A percentile compares a stretch with the other conserved stretches of the same genome.
phyloP scores from a whole-genome alignment of 1,140 invertebrate genomes.

The Planococcus citri region DNA sequence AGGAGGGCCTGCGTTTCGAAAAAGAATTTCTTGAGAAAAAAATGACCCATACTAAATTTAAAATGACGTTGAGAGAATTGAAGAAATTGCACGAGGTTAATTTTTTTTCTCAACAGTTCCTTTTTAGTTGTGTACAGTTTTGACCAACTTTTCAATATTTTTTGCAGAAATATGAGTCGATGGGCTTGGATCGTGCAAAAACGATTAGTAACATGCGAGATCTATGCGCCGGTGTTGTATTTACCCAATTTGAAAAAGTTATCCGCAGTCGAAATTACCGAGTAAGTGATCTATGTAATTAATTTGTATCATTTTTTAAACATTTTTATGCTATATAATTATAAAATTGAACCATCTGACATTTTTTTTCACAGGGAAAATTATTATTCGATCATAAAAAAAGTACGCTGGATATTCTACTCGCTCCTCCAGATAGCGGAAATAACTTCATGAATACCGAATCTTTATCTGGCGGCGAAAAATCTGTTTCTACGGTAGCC shows the following conservation, averaged over 20 bases:
- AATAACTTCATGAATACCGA: constrained; percentile 11
- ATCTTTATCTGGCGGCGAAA: constrained; percentile 82
- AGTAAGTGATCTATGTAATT: too few relatives aligned
- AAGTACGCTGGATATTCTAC: neutral
- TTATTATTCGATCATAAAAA: neutral
- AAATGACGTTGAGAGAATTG: neutral
- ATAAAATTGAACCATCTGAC: too few relatives aligned
- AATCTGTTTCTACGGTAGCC: constrained; percentile 86
- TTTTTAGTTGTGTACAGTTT: too few relatives aligned
- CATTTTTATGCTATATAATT: too few relatives aligned
- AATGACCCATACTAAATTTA: neutral
- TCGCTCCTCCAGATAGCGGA: constrained; percentile 1
- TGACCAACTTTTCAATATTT: neutral
- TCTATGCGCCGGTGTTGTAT: neutral
- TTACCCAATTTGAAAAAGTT: neutral
- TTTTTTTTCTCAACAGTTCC: neutral
- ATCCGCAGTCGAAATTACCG: neutral
- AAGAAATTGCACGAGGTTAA: neutral
- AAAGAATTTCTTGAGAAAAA: neutral
- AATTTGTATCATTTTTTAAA: too few relatives aligned
- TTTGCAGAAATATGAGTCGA: neutral
- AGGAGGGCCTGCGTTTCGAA: neutral
- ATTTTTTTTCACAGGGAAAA: too few relatives aligned
- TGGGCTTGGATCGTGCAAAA: neutral
- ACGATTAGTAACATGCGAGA: neutral